Evolutionary conservation across 2,797 vertebrate species (phyloP), one percentile per base, ranked within the genome.

Genomic region (Corythornis leucogaster): DNA sequence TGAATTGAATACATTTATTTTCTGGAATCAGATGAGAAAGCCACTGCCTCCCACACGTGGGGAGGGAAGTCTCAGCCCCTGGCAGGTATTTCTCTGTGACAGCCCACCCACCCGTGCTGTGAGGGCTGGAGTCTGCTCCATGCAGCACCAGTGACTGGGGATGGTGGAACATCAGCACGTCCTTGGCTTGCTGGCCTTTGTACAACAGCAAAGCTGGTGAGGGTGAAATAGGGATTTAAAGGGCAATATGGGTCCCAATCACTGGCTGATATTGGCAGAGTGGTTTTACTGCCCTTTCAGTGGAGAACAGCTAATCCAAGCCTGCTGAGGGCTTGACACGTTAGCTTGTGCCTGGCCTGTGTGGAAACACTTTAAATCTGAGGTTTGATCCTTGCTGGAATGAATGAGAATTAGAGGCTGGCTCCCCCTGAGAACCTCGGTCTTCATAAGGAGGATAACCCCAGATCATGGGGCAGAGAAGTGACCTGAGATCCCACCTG

Each of bases 1-100:
- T 96, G 89, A 87, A 96, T 92, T 90, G 38, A 92, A 92, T 55
- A 54, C 25, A 82, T 93, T 87, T 88, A 77, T 92, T 88, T 91
- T 46, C 80, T 77, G 88, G 33, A 85, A 82, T 87, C 87, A 55
- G 61, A 94, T 2, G 21, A 81, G 71, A 86, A 90, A 90, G 74
- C 46, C 51, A 53, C 20, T 51, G 94, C 80, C 54, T 86, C 53
- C 74, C 2, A 3, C 57, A 35, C 1, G 1, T 53, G 40, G 33
- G 10, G 20, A 92, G 25, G 67, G 55, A 89, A 35, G 63, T 70
- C 24, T 53, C 63, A 69, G 67, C 20, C 26, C 24, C 58, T 43
- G 18, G 64, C 43, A 79, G 64, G 51, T 86, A 80, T 61, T 80
- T 63, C 35, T 68, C 33, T 58, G 40, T 42, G 73, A 73, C 53